Evolutionary conservation across 2,113 vertebrate genomes (phyloP), one percentile per base, ranked within the genome.

Genomic region (Neoarius graeffei): DNA sequence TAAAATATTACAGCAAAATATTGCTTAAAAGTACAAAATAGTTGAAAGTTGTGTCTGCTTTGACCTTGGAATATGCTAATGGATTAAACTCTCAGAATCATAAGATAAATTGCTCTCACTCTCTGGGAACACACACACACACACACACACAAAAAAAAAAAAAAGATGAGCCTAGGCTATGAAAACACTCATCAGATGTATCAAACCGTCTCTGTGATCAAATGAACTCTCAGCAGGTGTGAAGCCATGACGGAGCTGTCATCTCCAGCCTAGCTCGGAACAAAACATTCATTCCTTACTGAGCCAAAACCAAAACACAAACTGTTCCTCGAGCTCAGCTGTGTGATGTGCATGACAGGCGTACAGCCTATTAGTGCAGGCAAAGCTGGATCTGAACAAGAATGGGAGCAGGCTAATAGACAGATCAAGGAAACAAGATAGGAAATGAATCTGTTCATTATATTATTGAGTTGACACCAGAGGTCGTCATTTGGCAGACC

Each of bases 231-330:
- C 35, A 80, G 56, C 85, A 74, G 27, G 86, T 87, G 84, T 81
- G 71, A 88, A 85, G 77, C 83, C 60, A 20, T 23, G 19, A 84
- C 76, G n/a, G 83, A 89, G 52, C 86, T 87, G 87, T 90, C 86
- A 89, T 80, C 62, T 84, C 77, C 54, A 83, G 64, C 62, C 85
- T 74, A 54, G 52, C 83, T 66, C 60, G 71, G 80, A 54, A 54
- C 84, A 88, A 67, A 82, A 60, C 83, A 85, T 87, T 35, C 77
- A 14, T 80, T 85, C 83, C 77, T 90, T 87, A 81, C 48, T 66
- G 76, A 86, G 74, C 52, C n/a, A 66, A 88, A 91, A 84, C 60
- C 77, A 52, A 74, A 83, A 86, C n/a, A 66, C 80, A 80, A 85
- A 87, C 64, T 81, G 83, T 80, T 85, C 60, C 73, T 83, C 1